Percentiles rank a stretch among this genome's conserved stretches.
Evolutionary conservation across 2,113 vertebrate species (phyloP).

Genomic region (Salvelinus sp.): DNA sequence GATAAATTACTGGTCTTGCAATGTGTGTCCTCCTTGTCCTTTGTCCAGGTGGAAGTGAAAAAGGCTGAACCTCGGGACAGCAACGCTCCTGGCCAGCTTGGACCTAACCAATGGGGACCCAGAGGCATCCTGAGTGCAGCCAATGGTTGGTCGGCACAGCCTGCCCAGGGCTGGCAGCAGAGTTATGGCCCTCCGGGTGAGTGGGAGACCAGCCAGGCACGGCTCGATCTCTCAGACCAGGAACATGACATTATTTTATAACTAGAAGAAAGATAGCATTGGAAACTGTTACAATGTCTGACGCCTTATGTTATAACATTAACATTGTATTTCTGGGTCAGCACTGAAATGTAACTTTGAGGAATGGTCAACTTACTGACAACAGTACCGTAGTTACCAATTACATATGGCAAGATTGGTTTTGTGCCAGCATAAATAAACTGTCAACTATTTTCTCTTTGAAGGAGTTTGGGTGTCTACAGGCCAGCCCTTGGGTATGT

Average conservation of each 20-base stretch:
- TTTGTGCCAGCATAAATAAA: constrained; percentile 8
- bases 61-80: constrained; percentile 95
- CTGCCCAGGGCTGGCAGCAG: constrained; percentile 93
- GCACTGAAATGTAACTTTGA: background rate
- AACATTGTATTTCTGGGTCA: constrained; percentile 3
- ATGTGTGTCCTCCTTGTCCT: constrained; percentile 77
- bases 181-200: constrained; percentile 95
- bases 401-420: background rate
- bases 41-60: constrained; percentile 97
- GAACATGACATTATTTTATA: background rate
- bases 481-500: constrained; percentile 93
- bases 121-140: constrained; percentile 91
- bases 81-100: constrained; percentile 91
- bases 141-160: constrained; percentile 96
- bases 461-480: constrained; percentile 98
- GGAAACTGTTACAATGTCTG: constrained; percentile 24
- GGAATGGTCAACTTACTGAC: constrained; percentile 11
- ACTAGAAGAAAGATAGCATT: background rate
- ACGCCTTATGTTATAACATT: constrained; percentile 27
- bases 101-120: constrained; percentile 91
- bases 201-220: constrained; percentile 75
- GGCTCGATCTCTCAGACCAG: constrained; percentile 15
- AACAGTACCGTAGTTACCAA: constrained; percentile 3
- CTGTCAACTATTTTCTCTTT: constrained; percentile 38
- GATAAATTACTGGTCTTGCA: constrained; percentile 60